Evolutionary conservation across 2,113 vertebrate species (phyloP).

Genomic region (Pterocles orientalis): DNA sequence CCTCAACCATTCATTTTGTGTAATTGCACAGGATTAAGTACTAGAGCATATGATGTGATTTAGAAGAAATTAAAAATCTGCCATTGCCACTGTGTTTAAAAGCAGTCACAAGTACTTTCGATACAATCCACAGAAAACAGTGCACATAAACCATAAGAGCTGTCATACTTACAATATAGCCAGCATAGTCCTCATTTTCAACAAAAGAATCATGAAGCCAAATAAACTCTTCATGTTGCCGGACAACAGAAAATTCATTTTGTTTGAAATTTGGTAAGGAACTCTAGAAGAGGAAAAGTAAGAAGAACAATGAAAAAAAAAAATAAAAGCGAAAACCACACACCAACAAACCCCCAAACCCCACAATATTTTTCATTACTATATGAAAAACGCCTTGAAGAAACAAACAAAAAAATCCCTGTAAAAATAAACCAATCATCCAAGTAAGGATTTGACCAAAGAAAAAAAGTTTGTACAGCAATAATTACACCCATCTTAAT

Average conservation of each 20-base stretch:
- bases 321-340: background rate
- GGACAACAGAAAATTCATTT: conserved; percentile 97
- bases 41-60: background rate
- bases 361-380: background rate
- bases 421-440: background rate
- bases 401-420: background rate
- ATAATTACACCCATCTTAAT: background rate
- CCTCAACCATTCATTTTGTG: background rate
- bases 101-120: background rate
- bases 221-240: conserved; percentile 98
- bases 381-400: background rate
- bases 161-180: conserved; percentile 93
- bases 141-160: background rate
- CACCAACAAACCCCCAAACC: background rate
- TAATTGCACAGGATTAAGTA: background rate
- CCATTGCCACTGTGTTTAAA: background rate
- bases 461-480: background rate
- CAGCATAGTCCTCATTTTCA: conserved; percentile 97
- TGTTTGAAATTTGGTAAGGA: conserved; percentile 98
- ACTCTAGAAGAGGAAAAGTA: conserved; percentile 80
- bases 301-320: background rate
- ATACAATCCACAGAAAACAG: background rate
- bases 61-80: background rate
- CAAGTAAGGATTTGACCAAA: background rate
- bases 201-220: conserved; percentile 99